Conservation (phyloP, 1,140 invertebrate species). For the Halesus radiatus region DNA sequence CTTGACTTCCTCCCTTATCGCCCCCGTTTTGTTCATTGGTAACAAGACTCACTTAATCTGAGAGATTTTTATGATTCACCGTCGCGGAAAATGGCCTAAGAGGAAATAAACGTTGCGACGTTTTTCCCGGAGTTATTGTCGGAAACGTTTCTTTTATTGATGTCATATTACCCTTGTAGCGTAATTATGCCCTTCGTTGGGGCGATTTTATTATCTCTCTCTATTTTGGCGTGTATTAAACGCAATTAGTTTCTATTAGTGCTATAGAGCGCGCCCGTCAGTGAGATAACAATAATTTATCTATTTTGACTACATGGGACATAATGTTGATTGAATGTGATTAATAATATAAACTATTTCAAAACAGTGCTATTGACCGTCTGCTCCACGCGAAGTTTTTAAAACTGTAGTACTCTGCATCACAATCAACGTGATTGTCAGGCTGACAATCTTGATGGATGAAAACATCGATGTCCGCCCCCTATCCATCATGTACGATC, state of each 20-base stretch:
- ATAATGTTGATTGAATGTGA: too few species aligned
- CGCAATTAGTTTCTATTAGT: slow-evolving; percentile 29
- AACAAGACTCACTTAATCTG: slow-evolving; percentile 33
- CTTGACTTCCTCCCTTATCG: neutral
- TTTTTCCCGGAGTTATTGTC: slow-evolving; percentile 12
- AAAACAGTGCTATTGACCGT: too few species aligned
- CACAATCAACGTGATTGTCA: too few species aligned
- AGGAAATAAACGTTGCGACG: slow-evolving; percentile 20
- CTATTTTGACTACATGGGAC: too few species aligned
- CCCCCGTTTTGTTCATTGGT: neutral
- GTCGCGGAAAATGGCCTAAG: slow-evolving; percentile 35
- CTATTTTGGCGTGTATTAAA: too few species aligned
- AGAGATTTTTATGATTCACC: slow-evolving; percentile 39
- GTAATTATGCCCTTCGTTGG: slow-evolving; percentile 22
- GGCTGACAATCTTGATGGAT: slow-evolving; percentile 8
- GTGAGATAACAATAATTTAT: too few species aligned
- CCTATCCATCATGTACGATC: slow-evolving; percentile 21
- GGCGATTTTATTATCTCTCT: too few species aligned
- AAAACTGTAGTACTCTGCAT: too few species aligned
- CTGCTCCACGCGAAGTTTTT: too few species aligned
- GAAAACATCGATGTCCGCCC: neutral
- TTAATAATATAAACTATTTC: too few species aligned
- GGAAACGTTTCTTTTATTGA: slow-evolving; percentile 32
- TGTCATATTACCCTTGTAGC: neutral
- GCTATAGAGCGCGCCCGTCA: neutral